A percentile compares a stretch with the other conserved stretches of the same genome.
phyloP scores from a whole-genome alignment of 2,888 invertebrate genomes.

The Phyllotreta cruciferae region DNA sequence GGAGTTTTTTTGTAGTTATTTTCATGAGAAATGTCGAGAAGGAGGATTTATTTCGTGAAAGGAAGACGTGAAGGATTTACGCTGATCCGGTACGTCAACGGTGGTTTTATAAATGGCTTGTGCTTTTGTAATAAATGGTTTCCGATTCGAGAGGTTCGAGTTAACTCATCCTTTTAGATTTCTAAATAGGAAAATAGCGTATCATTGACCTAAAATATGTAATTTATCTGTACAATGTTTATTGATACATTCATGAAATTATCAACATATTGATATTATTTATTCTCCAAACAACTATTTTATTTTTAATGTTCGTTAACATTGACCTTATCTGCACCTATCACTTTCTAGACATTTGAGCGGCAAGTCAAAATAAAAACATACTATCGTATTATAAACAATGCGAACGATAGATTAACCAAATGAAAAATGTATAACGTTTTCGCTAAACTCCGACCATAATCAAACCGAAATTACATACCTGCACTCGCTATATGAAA shows the following conservation, averaged over 20 bases:
- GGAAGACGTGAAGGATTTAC: neutral
- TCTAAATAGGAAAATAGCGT: no score
- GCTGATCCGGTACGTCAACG: neutral
- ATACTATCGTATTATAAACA: slow-evolving; percentile 6
- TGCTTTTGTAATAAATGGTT: neutral
- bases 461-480: slow-evolving; percentile 1
- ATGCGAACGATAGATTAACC: neutral
- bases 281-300: slow-evolving; percentile 9
- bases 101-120: slow-evolving; percentile 4
- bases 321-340: slow-evolving; percentile 23
- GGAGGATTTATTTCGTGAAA: slow-evolving; percentile 6
- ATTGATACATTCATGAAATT: slow-evolving; percentile 10
- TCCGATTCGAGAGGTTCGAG: neutral
- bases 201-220: no score
- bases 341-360: slow-evolving; percentile 7
- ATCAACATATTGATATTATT: slow-evolving; percentile 11
- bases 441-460: neutral
- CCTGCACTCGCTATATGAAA: neutral
- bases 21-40: slow-evolving; percentile 5
- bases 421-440: no score
- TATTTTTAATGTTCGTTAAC: slow-evolving; percentile 17
- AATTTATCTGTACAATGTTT: neutral
- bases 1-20: slow-evolving; percentile 4
- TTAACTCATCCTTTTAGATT: neutral
- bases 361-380: slow-evolving; percentile 20